Percentiles rank a stretch among this genome's conserved stretches.
Conservation (phyloP, 2,888 invertebrate genomes). For the Fragum fragum region DNA sequence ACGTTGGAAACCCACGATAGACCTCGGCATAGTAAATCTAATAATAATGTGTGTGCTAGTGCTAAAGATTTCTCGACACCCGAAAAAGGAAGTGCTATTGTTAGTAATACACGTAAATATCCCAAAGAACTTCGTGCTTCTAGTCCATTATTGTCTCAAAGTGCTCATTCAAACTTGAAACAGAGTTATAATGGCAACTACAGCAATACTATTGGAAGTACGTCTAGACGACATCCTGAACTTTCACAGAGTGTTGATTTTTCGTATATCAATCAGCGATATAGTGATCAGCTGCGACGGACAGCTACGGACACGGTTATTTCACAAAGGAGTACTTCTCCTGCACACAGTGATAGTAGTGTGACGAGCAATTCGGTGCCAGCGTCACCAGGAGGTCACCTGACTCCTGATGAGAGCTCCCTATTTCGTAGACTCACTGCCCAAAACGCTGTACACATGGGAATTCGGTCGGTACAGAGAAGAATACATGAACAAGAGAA, state of each 20-base stretch:
- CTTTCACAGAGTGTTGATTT: constrained; percentile 81
- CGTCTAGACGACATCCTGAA: constrained; percentile 72
- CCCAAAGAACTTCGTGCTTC: constrained; percentile 57
- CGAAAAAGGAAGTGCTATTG: constrained; percentile 16
- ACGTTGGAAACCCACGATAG: constrained; percentile 43
- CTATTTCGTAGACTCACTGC: constrained; percentile 75
- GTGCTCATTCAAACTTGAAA: constrained; percentile 36
- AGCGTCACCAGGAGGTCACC: constrained; percentile 50
- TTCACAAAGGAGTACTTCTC: constrained; percentile 68
- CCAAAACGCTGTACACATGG: constrained; percentile 82
- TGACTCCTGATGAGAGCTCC: constrained; percentile 68
- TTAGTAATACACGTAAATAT: constrained; percentile 44
- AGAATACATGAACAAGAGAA: constrained; percentile 82
- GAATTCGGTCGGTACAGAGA: constrained; percentile 82
- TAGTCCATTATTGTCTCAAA: constrained; percentile 65
- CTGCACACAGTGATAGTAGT: constrained; percentile 58
- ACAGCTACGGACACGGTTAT: constrained; percentile 80
- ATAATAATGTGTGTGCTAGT: constrained; percentile 60
- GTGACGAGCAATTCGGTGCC: constrained; percentile 39
- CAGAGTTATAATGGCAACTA: constrained; percentile 40
- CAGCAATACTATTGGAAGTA: constrained; percentile 68
- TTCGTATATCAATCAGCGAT: constrained; percentile 68
- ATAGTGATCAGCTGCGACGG: constrained; percentile 72
- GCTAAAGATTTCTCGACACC: constrained; percentile 33
- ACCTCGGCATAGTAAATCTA: constrained; percentile 52